phyloP scores from a whole-genome alignment of 2,797 vertebrate genomes.

The Ceryle rudis region DNA sequence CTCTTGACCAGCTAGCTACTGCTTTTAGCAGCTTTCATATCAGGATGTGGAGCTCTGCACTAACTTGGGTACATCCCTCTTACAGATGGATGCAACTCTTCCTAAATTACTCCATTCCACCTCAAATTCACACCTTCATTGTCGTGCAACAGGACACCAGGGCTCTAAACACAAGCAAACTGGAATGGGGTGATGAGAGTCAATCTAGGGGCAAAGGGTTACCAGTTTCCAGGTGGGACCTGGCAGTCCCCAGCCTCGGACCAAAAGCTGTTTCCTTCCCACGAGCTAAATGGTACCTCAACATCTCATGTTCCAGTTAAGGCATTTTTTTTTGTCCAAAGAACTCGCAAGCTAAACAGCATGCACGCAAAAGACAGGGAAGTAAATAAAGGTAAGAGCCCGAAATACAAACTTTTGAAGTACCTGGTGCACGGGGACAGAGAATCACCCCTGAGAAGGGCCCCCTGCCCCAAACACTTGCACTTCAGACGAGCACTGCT shows the following conservation, averaged over 20 bases:
- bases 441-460: not conserved
- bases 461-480: not conserved
- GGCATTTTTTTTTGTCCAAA: not conserved
- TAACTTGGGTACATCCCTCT: not conserved
- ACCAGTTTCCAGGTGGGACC: not conserved
- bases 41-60: rapidly evolving
- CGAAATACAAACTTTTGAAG: not conserved
- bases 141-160: rapidly evolving
- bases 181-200: not conserved
- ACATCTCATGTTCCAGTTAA: rapidly evolving
- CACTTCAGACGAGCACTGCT: constrained; percentile 24
- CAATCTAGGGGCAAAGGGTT: not conserved
- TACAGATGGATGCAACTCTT: rapidly evolving
- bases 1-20: not conserved
- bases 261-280: not conserved
- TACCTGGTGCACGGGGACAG: not conserved
- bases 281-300: not conserved
- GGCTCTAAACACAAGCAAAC: not conserved
- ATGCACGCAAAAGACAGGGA: not conserved
- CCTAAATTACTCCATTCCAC: not conserved
- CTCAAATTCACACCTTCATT: not conserved
- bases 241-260: not conserved
- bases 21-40: not conserved
- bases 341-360: not conserved
- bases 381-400: not conserved